Conservation (phyloP, 2,888 invertebrate genomes). For the Hirtodrosophila alboralis region DNA sequence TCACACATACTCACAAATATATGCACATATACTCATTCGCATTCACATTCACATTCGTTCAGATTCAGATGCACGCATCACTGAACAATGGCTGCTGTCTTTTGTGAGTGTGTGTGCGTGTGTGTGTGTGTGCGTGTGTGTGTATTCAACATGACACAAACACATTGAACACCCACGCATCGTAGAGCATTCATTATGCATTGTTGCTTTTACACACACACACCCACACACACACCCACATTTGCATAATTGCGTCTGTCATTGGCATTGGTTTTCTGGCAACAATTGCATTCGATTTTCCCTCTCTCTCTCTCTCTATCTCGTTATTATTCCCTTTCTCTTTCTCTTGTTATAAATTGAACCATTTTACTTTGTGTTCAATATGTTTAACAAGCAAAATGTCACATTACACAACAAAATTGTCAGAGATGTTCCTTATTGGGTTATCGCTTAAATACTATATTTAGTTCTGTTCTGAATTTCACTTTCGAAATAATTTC, state of each 20-base stretch:
- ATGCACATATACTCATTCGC: conserved; percentile 17
- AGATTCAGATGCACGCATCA: conserved; percentile 62
- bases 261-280: conserved; percentile 67
- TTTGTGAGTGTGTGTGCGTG: conserved; percentile 7
- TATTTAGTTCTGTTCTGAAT: too few species aligned
- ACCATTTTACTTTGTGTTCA: conserved; percentile 76
- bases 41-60: conserved; percentile 33
- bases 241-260: conserved; percentile 72
- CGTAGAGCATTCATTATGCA: conserved; percentile 73
- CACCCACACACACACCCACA: conserved; percentile 26
- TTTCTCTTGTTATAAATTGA: conserved; percentile 56
- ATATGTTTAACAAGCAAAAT: conserved; percentile 72
- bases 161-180: conserved; percentile 77
- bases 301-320: neutral
- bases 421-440: conserved; percentile 25
- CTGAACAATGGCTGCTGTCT: conserved; percentile 55
- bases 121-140: conserved; percentile 3
- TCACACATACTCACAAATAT: conserved; percentile 9
- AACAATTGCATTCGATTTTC: conserved; percentile 62
- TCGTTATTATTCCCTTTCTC: conserved; percentile 2
- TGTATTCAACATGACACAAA: conserved; percentile 73
- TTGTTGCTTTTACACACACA: conserved; percentile 61
- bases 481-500: too few species aligned
- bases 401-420: conserved; percentile 54
- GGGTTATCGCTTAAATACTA: conserved; percentile 1